Evolutionary conservation across 2,888 invertebrate species (phyloP).

Genomic region (Gandaritis pyraliata): DNA sequence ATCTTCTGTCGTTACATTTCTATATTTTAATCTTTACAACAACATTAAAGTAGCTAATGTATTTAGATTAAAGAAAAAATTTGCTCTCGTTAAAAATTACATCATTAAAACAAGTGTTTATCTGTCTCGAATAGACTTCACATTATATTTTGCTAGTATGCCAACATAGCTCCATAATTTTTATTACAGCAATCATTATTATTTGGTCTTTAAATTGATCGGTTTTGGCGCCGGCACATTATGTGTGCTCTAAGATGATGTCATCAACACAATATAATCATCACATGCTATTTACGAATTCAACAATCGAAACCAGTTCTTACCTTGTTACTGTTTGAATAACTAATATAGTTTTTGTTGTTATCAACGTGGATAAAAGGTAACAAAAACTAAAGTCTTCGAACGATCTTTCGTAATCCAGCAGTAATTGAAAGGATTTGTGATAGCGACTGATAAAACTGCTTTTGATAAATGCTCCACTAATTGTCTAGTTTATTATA

Average conservation of each 20-base stretch:
- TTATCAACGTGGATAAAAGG: slow-evolving; percentile 33
- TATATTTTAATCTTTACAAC: not conserved
- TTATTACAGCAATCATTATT: slow-evolving; percentile 49
- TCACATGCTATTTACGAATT: slow-evolving; percentile 49
- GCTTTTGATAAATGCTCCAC: slow-evolving; percentile 5
- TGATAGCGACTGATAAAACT: slow-evolving; percentile 14
- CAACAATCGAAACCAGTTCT: slow-evolving; percentile 55
- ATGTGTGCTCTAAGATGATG: slow-evolving; percentile 52
- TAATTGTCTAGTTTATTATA: slow-evolving; percentile 7
- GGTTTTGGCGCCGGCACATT: slow-evolving; percentile 41
- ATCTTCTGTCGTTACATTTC: not conserved
- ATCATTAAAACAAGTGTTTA: too few species aligned
- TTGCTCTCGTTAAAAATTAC: too few species aligned
- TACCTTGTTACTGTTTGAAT: slow-evolving; percentile 48
- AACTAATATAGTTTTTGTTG: slow-evolving; percentile 43
- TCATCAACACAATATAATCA: slow-evolving; percentile 51
- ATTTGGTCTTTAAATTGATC: slow-evolving; percentile 36
- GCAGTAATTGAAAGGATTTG: slow-evolving; percentile 10
- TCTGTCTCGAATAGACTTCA: not conserved
- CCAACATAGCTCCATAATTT: slow-evolving; percentile 46
- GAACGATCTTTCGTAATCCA: not conserved
- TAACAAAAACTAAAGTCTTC: slow-evolving; percentile 8
- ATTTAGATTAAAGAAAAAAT: too few species aligned
- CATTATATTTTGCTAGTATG: slow-evolving; percentile 2
- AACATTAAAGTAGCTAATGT: too few species aligned